These are phyloP conservation scores for Anoncus sp. DNA, from an alignment of 2,888 invertebrate species.

Conservation along the genomic window DNA sequence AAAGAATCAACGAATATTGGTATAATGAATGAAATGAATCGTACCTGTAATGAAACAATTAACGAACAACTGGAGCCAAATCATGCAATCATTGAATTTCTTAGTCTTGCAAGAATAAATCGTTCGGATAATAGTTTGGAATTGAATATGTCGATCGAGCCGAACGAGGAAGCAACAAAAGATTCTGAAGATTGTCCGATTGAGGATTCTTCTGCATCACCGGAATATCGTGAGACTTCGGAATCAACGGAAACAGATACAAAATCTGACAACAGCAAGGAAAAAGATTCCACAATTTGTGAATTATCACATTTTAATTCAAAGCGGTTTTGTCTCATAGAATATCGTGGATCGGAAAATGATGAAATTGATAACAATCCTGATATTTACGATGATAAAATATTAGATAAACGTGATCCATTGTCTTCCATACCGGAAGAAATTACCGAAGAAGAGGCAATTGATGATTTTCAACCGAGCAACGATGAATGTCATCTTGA, in stretches of 20 bases:
- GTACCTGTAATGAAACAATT: conserved; percentile 24
- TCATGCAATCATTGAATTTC: conserved; percentile 28
- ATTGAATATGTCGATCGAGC: conserved; percentile 36
- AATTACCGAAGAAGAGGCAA: conserved; percentile 25
- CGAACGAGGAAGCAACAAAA: too few species aligned
- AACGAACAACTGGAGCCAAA: too few species aligned
- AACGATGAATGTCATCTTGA: background rate
- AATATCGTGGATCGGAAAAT: conserved; percentile 37
- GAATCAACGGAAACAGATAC: conserved; percentile 73
- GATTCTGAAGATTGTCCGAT: conserved; percentile 1
- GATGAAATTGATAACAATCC: conserved; percentile 17
- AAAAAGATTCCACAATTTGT: conserved; percentile 58
- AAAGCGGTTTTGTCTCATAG: conserved; percentile 47
- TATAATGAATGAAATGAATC: conserved; percentile 50
- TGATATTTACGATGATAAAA: background rate
- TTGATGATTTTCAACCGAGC: background rate
- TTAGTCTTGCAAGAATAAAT: conserved; percentile 16
- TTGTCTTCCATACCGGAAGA: conserved; percentile 49
- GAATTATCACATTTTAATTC: too few species aligned
- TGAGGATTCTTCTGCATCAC: background rate
- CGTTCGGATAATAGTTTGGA: background rate
- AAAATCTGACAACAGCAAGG: conserved; percentile 72
- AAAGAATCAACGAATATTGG: conserved; percentile 70
- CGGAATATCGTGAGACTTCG: conserved; percentile 62
- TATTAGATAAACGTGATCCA: conserved; percentile 13